Evolutionary conservation across 2,797 vertebrate species (phyloP).

Genomic region (Tauraco hartlaubi): DNA sequence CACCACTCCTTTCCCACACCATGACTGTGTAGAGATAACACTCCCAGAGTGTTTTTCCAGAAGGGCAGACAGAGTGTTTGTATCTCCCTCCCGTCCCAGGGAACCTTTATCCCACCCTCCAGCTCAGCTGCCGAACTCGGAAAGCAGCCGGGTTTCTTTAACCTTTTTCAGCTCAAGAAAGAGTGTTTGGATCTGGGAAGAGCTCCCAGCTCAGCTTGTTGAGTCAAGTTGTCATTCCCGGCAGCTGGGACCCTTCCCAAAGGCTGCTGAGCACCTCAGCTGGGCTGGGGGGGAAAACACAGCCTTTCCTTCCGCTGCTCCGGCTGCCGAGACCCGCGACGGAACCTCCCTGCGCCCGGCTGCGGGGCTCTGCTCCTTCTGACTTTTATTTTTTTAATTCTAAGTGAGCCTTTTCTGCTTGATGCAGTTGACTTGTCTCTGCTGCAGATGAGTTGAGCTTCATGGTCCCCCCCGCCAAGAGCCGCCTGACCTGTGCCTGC

Average conservation of each 20-base stretch:
- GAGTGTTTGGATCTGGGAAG: slow-evolving; percentile 11
- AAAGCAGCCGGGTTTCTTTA: slow-evolving; percentile 10
- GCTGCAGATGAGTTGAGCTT: neutral
- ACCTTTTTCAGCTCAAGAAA: slow-evolving; percentile 17
- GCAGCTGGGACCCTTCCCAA: slow-evolving; percentile 55
- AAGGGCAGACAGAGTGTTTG: neutral
- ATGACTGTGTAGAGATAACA: neutral
- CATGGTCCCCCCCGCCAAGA: neutral
- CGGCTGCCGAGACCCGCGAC: neutral
- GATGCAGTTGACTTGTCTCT: neutral
- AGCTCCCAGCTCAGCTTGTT: neutral
- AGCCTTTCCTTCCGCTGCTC: neutral
- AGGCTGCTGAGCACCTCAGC: slow-evolving; percentile 10
- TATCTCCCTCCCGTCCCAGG: neutral
- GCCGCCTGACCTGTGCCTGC: neutral
- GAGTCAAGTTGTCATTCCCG: slow-evolving; percentile 36
- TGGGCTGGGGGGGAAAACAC: neutral
- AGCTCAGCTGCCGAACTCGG: neutral
- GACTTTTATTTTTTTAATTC: no score
- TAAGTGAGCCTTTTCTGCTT: neutral
- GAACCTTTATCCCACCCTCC: neutral
- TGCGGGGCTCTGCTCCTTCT: neutral
- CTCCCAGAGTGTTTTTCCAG: neutral
- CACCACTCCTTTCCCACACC: accelerated
- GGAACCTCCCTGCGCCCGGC: neutral